Percentiles rank a stretch among this genome's conserved stretches.
Conservation (phyloP, 53 echinoderm and acorn worm species). For the Stichopus horrens region DNA sequence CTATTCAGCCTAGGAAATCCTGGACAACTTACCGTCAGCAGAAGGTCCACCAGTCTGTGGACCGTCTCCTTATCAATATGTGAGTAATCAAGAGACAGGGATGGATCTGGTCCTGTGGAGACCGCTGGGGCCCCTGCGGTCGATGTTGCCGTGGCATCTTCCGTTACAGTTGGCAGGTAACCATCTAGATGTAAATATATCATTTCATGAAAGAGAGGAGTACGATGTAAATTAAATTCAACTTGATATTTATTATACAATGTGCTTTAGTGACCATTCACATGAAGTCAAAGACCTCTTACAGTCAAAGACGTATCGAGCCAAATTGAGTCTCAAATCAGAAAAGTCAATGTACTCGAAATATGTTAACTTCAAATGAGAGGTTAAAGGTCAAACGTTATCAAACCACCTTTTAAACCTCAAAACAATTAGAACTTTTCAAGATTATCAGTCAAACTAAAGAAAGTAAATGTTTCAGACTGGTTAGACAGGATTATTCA, state of each 20-base stretch:
- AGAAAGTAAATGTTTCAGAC: too few species aligned
- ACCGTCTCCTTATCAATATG: constrained; percentile 92
- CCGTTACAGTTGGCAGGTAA: constrained; percentile 76
- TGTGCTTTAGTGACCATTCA: neutral
- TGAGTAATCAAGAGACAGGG: constrained; percentile 64
- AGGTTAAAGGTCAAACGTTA: too few species aligned
- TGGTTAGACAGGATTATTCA: too few species aligned
- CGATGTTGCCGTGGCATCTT: constrained; percentile 51
- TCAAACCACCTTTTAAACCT: too few species aligned
- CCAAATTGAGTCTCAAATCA: neutral
- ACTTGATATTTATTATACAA: neutral
- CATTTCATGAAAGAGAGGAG: neutral
- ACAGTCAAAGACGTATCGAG: neutral
- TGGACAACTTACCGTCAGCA: constrained; percentile 68
- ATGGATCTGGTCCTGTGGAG: constrained; percentile 36
- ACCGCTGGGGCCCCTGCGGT: constrained; percentile 7
- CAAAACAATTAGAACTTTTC: too few species aligned
- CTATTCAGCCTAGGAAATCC: too few species aligned
- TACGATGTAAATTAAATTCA: too few species aligned
- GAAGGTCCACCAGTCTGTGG: constrained; percentile 79
- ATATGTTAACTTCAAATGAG: too few species aligned
- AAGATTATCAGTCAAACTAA: too few species aligned
- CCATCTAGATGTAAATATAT: constrained; percentile 57
- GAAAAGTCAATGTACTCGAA: neutral
- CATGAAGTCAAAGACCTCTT: neutral